Percentiles rank a stretch among this genome's conserved stretches.
Conservation (phyloP, 2,113 vertebrate genomes). For the Trochalopteron elliotii region DNA sequence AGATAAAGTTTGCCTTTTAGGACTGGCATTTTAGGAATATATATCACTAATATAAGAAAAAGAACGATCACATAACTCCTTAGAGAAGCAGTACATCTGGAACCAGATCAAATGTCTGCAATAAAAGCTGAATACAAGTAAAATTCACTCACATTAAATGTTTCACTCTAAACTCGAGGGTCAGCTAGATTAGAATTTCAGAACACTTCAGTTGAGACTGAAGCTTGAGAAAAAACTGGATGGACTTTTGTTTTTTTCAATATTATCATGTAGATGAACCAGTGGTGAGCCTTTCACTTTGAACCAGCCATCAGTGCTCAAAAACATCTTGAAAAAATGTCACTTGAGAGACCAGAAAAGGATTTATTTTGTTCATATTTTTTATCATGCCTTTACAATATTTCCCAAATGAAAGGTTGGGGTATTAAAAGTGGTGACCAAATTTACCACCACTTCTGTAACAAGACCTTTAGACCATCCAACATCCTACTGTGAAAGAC, state of each 20-base stretch:
- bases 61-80: background rate
- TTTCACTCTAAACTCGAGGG: background rate
- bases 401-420: background rate
- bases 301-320: background rate
- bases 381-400: background rate
- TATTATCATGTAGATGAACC: background rate
- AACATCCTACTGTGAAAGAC: background rate
- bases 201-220: background rate
- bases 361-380: background rate
- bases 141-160: background rate
- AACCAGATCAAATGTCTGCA: constrained; percentile 22
- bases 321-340: background rate
- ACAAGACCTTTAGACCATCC: background rate
- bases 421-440: background rate
- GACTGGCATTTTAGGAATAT: background rate
- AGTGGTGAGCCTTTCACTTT: background rate
- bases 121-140: background rate
- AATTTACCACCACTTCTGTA: background rate
- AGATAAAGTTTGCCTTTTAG: background rate
- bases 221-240: background rate
- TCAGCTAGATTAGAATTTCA: background rate
- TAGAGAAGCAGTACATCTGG: background rate
- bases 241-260: background rate
- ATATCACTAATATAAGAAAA: background rate
- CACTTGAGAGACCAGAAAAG: background rate